Percentiles rank a stretch among this genome's conserved stretches.
These are phyloP conservation scores for Drosophila sordidapex DNA, from an alignment of 2,888 invertebrate genomes.

Conservation along the genomic window DNA sequence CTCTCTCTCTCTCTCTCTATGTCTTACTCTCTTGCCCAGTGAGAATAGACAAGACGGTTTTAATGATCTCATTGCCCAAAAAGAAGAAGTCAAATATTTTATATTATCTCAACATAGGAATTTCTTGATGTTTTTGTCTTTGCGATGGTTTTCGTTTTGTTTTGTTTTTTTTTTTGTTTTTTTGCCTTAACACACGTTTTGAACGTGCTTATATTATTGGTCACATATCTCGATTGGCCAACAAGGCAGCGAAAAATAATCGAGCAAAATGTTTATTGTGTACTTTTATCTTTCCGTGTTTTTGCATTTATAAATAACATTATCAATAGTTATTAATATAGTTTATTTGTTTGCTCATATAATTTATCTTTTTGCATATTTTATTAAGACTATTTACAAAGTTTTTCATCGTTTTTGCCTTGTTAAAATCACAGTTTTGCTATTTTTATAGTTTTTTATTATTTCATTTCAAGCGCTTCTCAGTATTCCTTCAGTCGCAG, in stretches of 20 bases:
- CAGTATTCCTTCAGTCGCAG: slow-evolving; percentile 10
- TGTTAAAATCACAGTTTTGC: neutral
- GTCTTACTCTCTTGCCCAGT: neutral
- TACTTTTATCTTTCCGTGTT: slow-evolving; percentile 1
- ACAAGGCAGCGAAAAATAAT: slow-evolving; percentile 47
- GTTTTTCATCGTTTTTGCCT: neutral
- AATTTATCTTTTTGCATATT: neutral
- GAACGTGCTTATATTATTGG: slow-evolving; percentile 59
- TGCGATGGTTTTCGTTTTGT: neutral
- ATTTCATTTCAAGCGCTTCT: neutral
- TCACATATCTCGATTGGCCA: slow-evolving; percentile 52
- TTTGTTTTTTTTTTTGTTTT: slow-evolving; percentile 36
- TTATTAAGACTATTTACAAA: neutral
- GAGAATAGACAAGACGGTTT: slow-evolving; percentile 27
- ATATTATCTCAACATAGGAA: slow-evolving; percentile 39
- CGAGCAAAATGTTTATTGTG: slow-evolving; percentile 8
- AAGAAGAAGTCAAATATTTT: slow-evolving; percentile 53
- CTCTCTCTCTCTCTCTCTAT: slow-evolving; percentile 6
- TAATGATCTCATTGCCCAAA: slow-evolving; percentile 63
- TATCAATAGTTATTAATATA: neutral
- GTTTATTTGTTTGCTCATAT: slow-evolving; percentile 6
- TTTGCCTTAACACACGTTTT: slow-evolving; percentile 50
- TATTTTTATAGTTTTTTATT: neutral
- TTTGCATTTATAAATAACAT: neutral
- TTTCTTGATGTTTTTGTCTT: slow-evolving; percentile 13